Evolutionary conservation across 2,113 vertebrate genomes (phyloP).

Genomic region (Sterrhoptilus dennistouni): DNA sequence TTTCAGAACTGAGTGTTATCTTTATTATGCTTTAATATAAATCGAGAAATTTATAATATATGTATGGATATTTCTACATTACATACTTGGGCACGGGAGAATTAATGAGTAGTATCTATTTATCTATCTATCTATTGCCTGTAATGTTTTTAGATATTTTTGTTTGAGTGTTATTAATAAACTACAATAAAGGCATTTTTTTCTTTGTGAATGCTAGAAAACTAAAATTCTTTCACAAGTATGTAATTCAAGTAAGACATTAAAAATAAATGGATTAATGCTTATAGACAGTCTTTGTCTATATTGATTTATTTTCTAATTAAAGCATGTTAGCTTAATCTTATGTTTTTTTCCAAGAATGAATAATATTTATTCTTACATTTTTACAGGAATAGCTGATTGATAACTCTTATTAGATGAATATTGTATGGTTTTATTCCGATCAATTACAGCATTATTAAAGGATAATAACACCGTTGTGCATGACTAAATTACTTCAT

Average conservation of each 20-base stretch:
- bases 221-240: background rate
- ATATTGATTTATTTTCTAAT: conserved; percentile 48
- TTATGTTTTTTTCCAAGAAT: conserved; percentile 1
- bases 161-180: background rate
- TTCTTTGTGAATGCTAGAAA: background rate
- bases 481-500: background rate
- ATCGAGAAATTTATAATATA: conserved; percentile 37
- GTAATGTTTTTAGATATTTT: conserved; percentile 4
- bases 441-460: background rate
- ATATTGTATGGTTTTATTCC: background rate
- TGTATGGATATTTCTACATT: conserved; percentile 26
- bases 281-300: background rate
- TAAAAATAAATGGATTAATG: background rate
- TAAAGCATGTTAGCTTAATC: background rate
- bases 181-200: background rate
- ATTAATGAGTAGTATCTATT: background rate
- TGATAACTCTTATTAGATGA: background rate
- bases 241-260: background rate
- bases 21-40: conserved; percentile 39
- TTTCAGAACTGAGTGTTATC: background rate
- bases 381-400: background rate
- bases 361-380: background rate
- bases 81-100: background rate
- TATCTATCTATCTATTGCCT: background rate
- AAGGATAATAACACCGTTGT: background rate